These are phyloP conservation scores for Drosophila limbata DNA, from an alignment of 2,888 invertebrate genomes.

Conservation along the genomic window DNA sequence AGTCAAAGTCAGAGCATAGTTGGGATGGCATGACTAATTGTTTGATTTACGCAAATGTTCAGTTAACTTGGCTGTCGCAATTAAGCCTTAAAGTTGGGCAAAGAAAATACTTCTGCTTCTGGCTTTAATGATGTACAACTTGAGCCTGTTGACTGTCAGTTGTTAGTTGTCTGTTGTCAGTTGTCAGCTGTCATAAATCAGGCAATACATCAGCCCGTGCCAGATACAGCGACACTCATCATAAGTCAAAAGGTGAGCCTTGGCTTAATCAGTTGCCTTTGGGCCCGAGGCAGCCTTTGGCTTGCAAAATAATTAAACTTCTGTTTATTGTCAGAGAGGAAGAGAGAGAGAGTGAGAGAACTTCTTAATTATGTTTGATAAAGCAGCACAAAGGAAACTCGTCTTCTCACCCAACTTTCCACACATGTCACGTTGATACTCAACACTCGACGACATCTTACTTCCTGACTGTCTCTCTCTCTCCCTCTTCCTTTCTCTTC, in stretches of 20 bases:
- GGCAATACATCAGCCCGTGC: slow-evolving; percentile 68
- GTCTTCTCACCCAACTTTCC: slow-evolving; percentile 6
- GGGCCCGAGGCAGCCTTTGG: slow-evolving; percentile 33
- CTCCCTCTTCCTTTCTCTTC: neutral
- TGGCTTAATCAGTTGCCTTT: slow-evolving; percentile 60
- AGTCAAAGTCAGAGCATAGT: slow-evolving; percentile 27
- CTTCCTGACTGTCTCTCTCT: slow-evolving; percentile 3
- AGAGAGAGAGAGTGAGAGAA: slow-evolving; percentile 28
- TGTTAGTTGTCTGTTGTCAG: slow-evolving; percentile 26
- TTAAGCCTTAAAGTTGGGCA: slow-evolving; percentile 38
- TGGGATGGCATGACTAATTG: slow-evolving; percentile 75
- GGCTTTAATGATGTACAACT: slow-evolving; percentile 47
- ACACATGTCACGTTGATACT: slow-evolving; percentile 64
- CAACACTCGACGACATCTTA: slow-evolving; percentile 39
- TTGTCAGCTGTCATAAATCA: slow-evolving; percentile 73
- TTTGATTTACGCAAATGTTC: slow-evolving; percentile 79
- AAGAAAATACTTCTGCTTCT: slow-evolving; percentile 23
- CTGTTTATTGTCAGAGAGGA: slow-evolving; percentile 71
- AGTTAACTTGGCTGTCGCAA: slow-evolving; percentile 31
- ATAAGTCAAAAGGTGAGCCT: slow-evolving; percentile 81
- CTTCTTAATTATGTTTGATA: slow-evolving; percentile 79
- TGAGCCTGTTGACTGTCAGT: slow-evolving; percentile 16
- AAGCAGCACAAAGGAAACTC: slow-evolving; percentile 50
- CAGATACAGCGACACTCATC: slow-evolving; percentile 55
- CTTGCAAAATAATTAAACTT: slow-evolving; percentile 78